A percentile compares a stretch with the other conserved stretches of the same genome.
Conservation (phyloP, 1,140 invertebrate genomes). For the Archivesica marissinica region DNA sequence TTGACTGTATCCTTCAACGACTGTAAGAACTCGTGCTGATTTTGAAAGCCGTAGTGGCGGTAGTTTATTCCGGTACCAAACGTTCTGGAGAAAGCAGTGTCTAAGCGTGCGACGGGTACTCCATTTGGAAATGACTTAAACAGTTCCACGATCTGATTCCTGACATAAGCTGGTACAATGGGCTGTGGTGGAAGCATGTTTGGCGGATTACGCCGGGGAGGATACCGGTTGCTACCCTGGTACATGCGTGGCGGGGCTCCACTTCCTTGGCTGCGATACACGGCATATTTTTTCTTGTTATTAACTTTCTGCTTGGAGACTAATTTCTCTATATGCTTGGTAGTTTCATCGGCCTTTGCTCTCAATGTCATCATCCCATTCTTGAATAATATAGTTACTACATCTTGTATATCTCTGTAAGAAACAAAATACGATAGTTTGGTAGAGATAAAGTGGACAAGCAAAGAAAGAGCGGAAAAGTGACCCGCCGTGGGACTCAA, state of each 20-base stretch:
- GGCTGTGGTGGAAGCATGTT: constrained; percentile 32
- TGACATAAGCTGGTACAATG: constrained; percentile 64
- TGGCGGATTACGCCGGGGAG: not conserved
- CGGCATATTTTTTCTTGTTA: constrained; percentile 70
- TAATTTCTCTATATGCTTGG: constrained; percentile 75
- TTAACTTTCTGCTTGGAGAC: constrained; percentile 76
- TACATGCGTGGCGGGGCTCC: constrained; percentile 9
- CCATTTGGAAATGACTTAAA: constrained; percentile 70
- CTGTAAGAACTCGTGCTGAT: constrained; percentile 66
- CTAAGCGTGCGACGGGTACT: constrained; percentile 68
- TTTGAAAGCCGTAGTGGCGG: constrained; percentile 66
- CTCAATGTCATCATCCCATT: constrained; percentile 71
- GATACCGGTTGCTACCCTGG: not conserved
- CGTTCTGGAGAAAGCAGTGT: constrained; percentile 68
- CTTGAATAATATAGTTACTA: constrained; percentile 63
- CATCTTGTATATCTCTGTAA: constrained; percentile 74
- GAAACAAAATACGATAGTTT: not conserved
- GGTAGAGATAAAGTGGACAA: no score
- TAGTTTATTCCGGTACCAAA: constrained; percentile 72
- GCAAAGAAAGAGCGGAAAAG: no score
- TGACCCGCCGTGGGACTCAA: no score
- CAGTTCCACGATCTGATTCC: constrained; percentile 66
- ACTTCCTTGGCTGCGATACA: constrained; percentile 47
- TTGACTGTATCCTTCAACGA: constrained; percentile 68
- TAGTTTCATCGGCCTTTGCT: constrained; percentile 72